Conservation (phyloP, 2,888 invertebrate genomes). For the Drosophila multiciliata region DNA sequence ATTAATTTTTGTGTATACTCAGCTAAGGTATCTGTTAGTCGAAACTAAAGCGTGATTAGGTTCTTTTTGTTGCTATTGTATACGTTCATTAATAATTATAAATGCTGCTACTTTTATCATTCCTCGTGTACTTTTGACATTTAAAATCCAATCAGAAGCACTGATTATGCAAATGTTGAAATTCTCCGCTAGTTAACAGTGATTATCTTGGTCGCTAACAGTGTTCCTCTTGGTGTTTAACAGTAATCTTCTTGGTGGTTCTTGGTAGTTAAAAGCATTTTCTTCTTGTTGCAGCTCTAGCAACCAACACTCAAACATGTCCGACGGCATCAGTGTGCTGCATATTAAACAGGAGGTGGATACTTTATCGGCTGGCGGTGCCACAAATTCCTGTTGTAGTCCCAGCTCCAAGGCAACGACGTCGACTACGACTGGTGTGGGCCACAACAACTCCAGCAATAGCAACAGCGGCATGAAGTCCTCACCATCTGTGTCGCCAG, state of each 20-base stretch:
- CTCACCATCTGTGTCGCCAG: slow-evolving; percentile 87
- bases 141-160: slow-evolving; percentile 42
- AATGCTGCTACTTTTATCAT: slow-evolving; percentile 49
- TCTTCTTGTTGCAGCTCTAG: slow-evolving; percentile 30
- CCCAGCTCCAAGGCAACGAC: slow-evolving; percentile 72
- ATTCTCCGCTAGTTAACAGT: background rate
- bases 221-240: background rate
- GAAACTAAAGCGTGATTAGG: background rate
- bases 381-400: slow-evolving; percentile 79
- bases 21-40: slow-evolving; percentile 1
- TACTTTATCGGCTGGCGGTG: slow-evolving; percentile 66
- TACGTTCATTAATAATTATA: slow-evolving; percentile 68
- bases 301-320: slow-evolving; percentile 65
- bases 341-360: slow-evolving; percentile 84
- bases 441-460: slow-evolving; percentile 62
- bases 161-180: slow-evolving; percentile 31
- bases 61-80: slow-evolving; percentile 25
- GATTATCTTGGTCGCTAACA: background rate
- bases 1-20: background rate
- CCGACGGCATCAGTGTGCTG: slow-evolving; percentile 76
- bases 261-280: background rate
- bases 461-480: slow-evolving; percentile 77
- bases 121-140: slow-evolving; percentile 58
- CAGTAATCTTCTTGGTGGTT: background rate
- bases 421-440: slow-evolving; percentile 27